phyloP scores from a whole-genome alignment of 1,140 invertebrate genomes.

The Brachionus koreanus region DNA sequence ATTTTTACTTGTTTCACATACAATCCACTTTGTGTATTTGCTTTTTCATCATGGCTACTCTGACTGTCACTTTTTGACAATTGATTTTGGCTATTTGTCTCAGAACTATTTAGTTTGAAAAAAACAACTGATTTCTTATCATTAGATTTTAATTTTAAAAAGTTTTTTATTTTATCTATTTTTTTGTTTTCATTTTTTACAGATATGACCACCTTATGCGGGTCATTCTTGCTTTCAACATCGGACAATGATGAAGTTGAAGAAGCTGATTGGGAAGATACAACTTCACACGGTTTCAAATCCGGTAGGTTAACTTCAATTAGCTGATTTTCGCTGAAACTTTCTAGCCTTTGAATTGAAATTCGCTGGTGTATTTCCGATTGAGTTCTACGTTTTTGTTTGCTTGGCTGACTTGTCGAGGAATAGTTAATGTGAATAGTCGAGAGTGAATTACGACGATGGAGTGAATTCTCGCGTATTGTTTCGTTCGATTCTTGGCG shows the following conservation, averaged over 20 bases:
- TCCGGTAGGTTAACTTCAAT: neutral
- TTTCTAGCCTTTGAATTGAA: neutral
- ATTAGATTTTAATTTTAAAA: neutral
- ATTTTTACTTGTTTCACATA: neutral
- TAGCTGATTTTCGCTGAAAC: neutral
- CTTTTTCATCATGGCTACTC: constrained; percentile 11
- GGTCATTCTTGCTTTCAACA: neutral
- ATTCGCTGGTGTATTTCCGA: neutral
- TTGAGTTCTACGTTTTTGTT: neutral
- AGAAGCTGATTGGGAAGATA: neutral
- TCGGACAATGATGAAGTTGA: neutral
- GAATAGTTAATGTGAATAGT: neutral
- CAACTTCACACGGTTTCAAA: neutral
- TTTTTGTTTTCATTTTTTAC: constrained; percentile 9
- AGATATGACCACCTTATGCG: neutral
- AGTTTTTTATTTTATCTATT: neutral
- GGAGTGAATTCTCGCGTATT: neutral
- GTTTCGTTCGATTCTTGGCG: constrained; percentile 10
- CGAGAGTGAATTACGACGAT: neutral
- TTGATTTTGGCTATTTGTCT: neutral
- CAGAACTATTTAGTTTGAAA: neutral
- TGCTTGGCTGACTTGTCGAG: neutral
- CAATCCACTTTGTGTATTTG: neutral
- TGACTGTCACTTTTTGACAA: neutral
- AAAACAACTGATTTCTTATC: neutral